Evolutionary conservation across 1,140 invertebrate genomes (phyloP).

Genomic region (Conus ventricosus): DNA sequence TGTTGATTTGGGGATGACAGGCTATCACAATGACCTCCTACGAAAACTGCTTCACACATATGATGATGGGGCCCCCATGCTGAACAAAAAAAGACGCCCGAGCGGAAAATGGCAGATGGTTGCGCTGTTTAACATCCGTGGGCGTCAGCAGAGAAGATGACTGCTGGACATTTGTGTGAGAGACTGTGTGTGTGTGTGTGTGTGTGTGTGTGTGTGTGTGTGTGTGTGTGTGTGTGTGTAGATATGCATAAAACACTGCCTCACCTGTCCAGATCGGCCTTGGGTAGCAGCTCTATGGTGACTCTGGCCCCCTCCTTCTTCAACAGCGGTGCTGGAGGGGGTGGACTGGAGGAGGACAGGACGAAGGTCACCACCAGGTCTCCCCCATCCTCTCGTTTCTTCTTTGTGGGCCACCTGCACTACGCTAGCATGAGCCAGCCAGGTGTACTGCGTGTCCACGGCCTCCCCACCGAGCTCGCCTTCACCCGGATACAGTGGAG

Average conservation of each 20-base stretch:
- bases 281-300: conserved; percentile 34
- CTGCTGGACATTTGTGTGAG: too few relatives aligned
- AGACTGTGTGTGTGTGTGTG: neutral
- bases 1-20: too few relatives aligned
- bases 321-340: conserved; percentile 1
- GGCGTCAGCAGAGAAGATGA: too few relatives aligned
- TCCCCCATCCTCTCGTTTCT: conserved; percentile 4
- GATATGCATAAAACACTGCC: neutral
- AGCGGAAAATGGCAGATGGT: too few relatives aligned
- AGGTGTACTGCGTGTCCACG: conserved; percentile 21
- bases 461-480: neutral
- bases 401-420: conserved; percentile 9
- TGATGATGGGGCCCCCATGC: too few relatives aligned
- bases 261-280: conserved; percentile 41
- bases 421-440: conserved; percentile 15
- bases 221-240: neutral
- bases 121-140: too few relatives aligned
- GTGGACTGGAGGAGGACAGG: neutral
- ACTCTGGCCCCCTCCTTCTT: neutral
- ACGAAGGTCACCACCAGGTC: conserved; percentile 6
- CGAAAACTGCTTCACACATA: too few relatives aligned
- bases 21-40: too few relatives aligned
- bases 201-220: neutral
- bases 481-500: neutral
- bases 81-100: too few relatives aligned